Evolutionary conservation across 2,113 vertebrate genomes (phyloP), one percentile per base, ranked within the genome.

Genomic region (Canis aureus): DNA sequence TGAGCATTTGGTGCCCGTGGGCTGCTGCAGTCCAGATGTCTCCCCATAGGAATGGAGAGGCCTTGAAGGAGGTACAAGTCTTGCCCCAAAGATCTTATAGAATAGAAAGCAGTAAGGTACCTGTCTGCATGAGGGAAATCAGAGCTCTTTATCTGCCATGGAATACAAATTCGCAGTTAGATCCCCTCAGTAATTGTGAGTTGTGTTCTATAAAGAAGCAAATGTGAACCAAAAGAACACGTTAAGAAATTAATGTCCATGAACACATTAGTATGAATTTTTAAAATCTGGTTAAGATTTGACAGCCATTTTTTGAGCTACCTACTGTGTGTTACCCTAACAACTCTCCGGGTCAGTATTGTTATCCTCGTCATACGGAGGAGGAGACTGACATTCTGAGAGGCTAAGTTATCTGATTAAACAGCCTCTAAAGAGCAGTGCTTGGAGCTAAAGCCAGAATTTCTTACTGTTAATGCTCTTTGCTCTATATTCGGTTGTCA

Each of bases 231-330:
- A 5, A 59, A 79, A 88, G 51, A 80, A 69, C 32, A 84, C 23
- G 19, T 67, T 79, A 86, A 57, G 67, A 91, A 87, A 79, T 88
- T 53, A 51, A 73, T 69, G 22, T 76, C 51, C 60, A 27, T 35
- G 59, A 76, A 74, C 22, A 51, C 16, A 66, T 55, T 93, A 92
- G 38, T 25, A 29, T 89, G 35, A 38, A 76, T 76, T 91, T 80
- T 71, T 57, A 59, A 94, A 55, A 17, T 89, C 49, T 92, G 10
- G 20, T 81, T 84, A 89, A 92, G 62, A 94, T 13, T 87, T 43
- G 71, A 17, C 20, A 88, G 19, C 51, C 51, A 49, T 17, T 79
- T 55, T 66, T n/a, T 73, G 62, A 95, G 19, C 73, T 80, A 15
- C n/a, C 4, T 67, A 49, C 76, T 86, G 11, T 71, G 17, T n/a